Percentiles rank a stretch among this genome's conserved stretches.
phyloP scores from a whole-genome alignment of 2,113 vertebrate species.

The Poecile atricapillus region DNA sequence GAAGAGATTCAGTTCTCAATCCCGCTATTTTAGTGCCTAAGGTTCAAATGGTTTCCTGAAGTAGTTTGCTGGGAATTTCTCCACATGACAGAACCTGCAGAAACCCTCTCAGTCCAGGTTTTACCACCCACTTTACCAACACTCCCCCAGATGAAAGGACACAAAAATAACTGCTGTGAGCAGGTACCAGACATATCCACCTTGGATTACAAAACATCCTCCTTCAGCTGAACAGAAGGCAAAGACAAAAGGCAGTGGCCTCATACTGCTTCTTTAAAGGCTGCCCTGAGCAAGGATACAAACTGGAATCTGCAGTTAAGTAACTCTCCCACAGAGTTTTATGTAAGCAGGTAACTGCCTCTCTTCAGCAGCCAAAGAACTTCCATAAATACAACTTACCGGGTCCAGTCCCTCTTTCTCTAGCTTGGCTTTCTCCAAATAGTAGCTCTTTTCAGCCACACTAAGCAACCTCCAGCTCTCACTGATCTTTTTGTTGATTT shows the following conservation, averaged over 20 bases:
- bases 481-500: slow-evolving; percentile 98
- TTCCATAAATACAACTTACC: slow-evolving; percentile 70
- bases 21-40: not conserved
- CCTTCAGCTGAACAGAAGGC: not conserved
- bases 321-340: not conserved
- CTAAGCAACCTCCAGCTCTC: slow-evolving; percentile 96
- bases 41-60: not conserved
- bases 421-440: slow-evolving; percentile 90
- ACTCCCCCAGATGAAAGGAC: not conserved
- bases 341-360: not conserved
- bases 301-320: not conserved
- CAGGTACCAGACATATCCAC: rapidly evolving
- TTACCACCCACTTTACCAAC: not conserved
- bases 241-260: not conserved
- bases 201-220: not conserved
- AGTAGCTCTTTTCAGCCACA: slow-evolving; percentile 93
- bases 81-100: not conserved
- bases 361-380: not conserved
- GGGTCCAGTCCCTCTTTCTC: slow-evolving; percentile 90
- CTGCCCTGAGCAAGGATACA: not conserved
- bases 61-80: not conserved
- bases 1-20: not conserved
- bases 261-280: not conserved
- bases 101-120: not conserved
- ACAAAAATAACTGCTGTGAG: not conserved